A percentile compares a stretch with the other conserved stretches of the same genome.
phyloP scores from a whole-genome alignment of 2,888 invertebrate genomes.

The Scaeva pyrastri region DNA sequence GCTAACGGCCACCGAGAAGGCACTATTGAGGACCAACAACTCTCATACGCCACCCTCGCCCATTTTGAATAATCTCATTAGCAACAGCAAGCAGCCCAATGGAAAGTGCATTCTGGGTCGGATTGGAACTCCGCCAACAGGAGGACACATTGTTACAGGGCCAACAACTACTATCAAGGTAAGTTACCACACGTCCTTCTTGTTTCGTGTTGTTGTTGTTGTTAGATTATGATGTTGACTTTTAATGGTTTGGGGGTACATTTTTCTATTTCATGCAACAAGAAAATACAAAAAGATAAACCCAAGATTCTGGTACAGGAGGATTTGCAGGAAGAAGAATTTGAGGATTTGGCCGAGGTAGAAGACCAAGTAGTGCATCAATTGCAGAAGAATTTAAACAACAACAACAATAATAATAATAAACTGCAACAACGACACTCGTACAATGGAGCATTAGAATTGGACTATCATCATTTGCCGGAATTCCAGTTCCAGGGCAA shows the following conservation, averaged over 20 bases:
- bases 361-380: constrained; percentile 49
- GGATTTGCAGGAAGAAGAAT: constrained; percentile 60
- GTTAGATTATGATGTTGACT: constrained; percentile 6
- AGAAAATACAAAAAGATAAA: constrained; percentile 74
- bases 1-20: constrained; percentile 64
- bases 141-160: constrained; percentile 58
- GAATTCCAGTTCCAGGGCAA: constrained; percentile 84
- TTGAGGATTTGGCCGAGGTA: constrained; percentile 52
- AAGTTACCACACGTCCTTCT: constrained; percentile 27
- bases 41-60: constrained; percentile 63
- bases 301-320: constrained; percentile 62
- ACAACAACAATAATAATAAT: constrained; percentile 30
- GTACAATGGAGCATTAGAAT: constrained; percentile 75
- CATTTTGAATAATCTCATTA: constrained; percentile 65
- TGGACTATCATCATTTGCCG: constrained; percentile 78
- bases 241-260: too few relatives aligned
- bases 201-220: neutral
- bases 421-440: constrained; percentile 80
- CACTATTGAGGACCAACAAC: constrained; percentile 47
- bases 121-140: constrained; percentile 65
- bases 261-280: constrained; percentile 14
- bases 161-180: constrained; percentile 65
- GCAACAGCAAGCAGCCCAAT: constrained; percentile 67
- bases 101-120: constrained; percentile 71
- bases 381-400: constrained; percentile 67